phyloP scores from a whole-genome alignment of 2,113 vertebrate genomes.

The Triplophysa siluroides region DNA sequence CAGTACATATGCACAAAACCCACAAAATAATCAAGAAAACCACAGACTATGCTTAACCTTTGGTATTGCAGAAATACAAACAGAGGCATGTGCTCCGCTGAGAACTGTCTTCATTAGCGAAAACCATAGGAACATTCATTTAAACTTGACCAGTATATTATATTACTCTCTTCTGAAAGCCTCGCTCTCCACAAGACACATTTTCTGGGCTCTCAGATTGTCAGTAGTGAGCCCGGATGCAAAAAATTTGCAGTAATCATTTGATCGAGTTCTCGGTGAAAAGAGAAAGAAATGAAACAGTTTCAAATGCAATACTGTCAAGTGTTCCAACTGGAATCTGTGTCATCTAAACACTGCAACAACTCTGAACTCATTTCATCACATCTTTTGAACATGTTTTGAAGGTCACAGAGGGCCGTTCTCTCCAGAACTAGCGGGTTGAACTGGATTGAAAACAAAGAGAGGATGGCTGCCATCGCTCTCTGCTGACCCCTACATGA shows the following conservation, averaged over 20 bases:
- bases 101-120: conserved; percentile 38
- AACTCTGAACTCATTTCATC: background rate
- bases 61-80: conserved; percentile 30
- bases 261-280: conserved; percentile 6
- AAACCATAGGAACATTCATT: conserved; percentile 41
- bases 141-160: conserved; percentile 7
- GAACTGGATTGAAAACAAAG: conserved; percentile 49
- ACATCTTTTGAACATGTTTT: background rate
- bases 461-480: conserved; percentile 61
- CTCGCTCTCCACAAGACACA: background rate
- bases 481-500: conserved; percentile 73
- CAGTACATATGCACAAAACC: conserved; percentile 47
- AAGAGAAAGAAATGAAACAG: conserved; percentile 16
- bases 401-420: conserved; percentile 24
- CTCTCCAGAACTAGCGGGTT: conserved; percentile 11
- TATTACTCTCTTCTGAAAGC: background rate
- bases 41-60: conserved; percentile 34
- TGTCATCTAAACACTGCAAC: background rate
- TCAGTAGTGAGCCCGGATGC: background rate
- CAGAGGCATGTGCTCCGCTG: conserved; percentile 35
- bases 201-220: conserved; percentile 1
- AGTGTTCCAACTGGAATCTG: background rate
- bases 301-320: background rate
- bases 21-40: conserved; percentile 50
- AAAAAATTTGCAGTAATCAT: conserved; percentile 17